These are phyloP conservation scores for Aspiorhynchus laticeps DNA, from an alignment of 2,113 vertebrate species.

Conservation along the genomic window DNA sequence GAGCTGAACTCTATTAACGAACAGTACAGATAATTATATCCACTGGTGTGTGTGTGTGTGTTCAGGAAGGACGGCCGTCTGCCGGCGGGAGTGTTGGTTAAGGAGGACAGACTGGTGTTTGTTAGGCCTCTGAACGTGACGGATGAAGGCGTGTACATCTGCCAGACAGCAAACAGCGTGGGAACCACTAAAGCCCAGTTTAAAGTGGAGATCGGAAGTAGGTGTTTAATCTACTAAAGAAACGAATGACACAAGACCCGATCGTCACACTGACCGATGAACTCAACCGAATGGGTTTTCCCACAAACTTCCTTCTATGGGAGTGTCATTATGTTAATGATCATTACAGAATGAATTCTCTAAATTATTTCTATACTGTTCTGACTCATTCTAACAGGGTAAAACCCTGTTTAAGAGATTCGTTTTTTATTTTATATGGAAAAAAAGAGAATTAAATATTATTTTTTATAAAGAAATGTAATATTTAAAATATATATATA, in stretches of 20 bases:
- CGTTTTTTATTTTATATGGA: too few species aligned
- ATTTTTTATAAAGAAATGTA: too few species aligned
- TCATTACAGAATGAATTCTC: not conserved
- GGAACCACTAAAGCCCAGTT: slow-evolving; percentile 70
- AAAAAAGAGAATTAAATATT: too few species aligned
- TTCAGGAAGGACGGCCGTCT: slow-evolving; percentile 78
- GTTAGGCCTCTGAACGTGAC: slow-evolving; percentile 67
- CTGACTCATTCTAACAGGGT: too few species aligned
- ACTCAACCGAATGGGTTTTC: not conserved
- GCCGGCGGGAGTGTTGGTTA: slow-evolving; percentile 69
- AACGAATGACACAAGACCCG: not conserved
- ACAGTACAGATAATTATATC: too few species aligned
- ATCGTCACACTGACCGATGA: not conserved
- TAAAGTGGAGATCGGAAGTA: slow-evolving; percentile 71
- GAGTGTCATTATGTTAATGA: not conserved
- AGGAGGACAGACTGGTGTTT: slow-evolving; percentile 78
- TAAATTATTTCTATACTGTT: too few species aligned
- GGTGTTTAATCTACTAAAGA: not conserved
- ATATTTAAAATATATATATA: too few species aligned
- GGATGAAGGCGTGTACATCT: slow-evolving; percentile 82
- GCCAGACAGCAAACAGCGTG: slow-evolving; percentile 75
- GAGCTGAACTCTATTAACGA: too few species aligned
- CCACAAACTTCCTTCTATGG: not conserved
- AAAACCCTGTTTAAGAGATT: too few species aligned
- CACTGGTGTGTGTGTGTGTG: not conserved